Base-by-base conservation (phyloP, 2,113 vertebrate species). In the Anolis carolinensis region DNA sequence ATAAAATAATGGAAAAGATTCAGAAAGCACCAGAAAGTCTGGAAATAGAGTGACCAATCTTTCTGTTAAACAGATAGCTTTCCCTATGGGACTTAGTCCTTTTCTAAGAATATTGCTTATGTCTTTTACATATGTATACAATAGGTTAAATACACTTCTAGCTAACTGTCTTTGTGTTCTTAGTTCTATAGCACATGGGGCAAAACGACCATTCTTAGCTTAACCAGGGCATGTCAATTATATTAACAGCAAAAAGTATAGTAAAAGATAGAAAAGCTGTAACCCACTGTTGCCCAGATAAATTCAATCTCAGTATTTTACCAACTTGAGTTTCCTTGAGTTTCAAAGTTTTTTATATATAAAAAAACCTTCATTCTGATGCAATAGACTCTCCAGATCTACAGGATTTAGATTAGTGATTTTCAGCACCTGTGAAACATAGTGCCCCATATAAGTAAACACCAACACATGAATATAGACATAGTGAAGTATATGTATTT, bases 131-230 rank as follows among this genome's bases (percentile, higher is more conserved):
- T 14, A 30, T 87, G 5, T 10, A 0, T 75, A 25, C 82, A 84
- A 65, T 59, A 90, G 81, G 82, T 87, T 83, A 90, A 89, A 94
- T 90, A 89, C 90, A 88, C 72, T 85, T 86, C 36, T n/a, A 79
- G 34, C 2, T 87, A 80, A 86, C 75, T 90, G 39, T 44, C 68
- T 76, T 83, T 92, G 88, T 90, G 90, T 85, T 89, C 93, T 89
- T 90, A 2, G 79, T 91, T 89, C 83, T 88, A 88, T 9, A 10
- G 55, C 55, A 83, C 86, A 91, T 55, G 14, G 39, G 62, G 27
- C 27, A 11, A 30, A 39, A 78, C 0, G 18, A 78, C 7, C 32
- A 7, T 13, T 32, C 13, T 32, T 59, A 18, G 32, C 27, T 39
- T 23, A 80, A 25, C 55, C 20, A 63, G 0, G 0, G 87, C 7